Base-by-base conservation (phyloP, 2,888 invertebrate species). In the Eupithecia tripunctaria region DNA sequence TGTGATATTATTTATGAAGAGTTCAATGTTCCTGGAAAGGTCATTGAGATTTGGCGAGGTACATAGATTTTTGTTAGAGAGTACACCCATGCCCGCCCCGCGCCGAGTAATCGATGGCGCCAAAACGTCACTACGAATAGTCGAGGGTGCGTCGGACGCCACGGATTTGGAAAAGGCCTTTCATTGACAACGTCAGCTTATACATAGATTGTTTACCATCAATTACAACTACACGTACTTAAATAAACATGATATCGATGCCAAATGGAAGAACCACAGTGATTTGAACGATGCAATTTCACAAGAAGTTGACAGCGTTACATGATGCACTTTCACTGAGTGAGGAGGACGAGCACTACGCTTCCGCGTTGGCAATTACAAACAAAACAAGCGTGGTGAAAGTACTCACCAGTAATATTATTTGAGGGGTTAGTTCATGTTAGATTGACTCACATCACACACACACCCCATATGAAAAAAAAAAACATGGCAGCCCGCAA, bases 401-500 rank as follows among this genome's bases (percentile, higher is more conserved):
- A 85, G 79, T 78, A 88, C 94, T 94, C 85, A 94, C 94, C 92
- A 90, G 89, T 90, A 88, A 83, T 84, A 89, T 85, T 91, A 85
- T 89, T 87, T 87, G 88, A 86, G 92, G 91, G 91, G 91, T 91
- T 89, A 93, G 89, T 91, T 86, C 94, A 94, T 94, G 90, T 86
- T 91, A 91, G 85, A 88, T 89, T 87, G 89, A 89, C 87, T 91
- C 89, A 93, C 51, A 51, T 47, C 47, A 51, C 90, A 92, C 90
- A 92, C 93, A 96, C 96, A 96, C 96, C 96, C 96, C 95, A 95
- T 95, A 95, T 73, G 76, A 76, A 77, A 95, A 96, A 95, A n/a
- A 96, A 96, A 96, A 96, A 43, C 96, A 97, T 97, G 97, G 96
- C 96, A 96, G 96, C 92, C 93, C 88, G 89, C 86, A 86, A 88